Evolutionary conservation across 2,113 vertebrate genomes (phyloP).

Genomic region (Syrmaticus mikado): DNA sequence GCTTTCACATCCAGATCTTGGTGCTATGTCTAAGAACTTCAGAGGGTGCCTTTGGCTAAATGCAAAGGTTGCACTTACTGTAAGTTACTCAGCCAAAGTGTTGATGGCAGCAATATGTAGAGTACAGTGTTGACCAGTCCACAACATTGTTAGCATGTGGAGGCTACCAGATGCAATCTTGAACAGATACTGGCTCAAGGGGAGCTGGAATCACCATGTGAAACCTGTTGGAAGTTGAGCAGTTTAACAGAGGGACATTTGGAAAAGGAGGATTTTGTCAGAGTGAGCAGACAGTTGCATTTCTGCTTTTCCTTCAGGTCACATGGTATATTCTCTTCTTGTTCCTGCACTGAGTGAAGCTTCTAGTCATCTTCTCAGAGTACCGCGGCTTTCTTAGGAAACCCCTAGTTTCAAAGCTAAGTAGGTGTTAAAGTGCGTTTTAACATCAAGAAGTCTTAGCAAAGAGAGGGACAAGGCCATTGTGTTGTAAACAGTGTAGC

Average conservation of each 20-base stretch:
- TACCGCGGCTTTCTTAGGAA: not conserved
- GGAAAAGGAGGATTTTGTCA: not conserved
- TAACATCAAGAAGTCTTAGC: not conserved
- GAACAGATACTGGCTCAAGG: not conserved
- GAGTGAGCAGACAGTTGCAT: fast-evolving
- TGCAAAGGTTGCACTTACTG: not conserved
- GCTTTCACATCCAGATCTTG: not conserved
- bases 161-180: not conserved
- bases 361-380: not conserved
- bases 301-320: not conserved
- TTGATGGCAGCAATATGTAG: not conserved
- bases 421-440: not conserved
- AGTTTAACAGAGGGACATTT: not conserved
- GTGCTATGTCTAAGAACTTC: fast-evolving
- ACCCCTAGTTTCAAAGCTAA: not conserved
- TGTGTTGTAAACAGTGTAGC: constrained; percentile 12
- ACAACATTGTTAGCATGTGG: not conserved
- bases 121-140: no score
- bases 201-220: fast-evolving
- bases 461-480: not conserved
- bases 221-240: not conserved
- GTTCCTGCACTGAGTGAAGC: not conserved
- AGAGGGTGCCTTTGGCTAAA: not conserved
- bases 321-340: not conserved
- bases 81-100: not conserved